Percentiles rank a stretch among this genome's conserved stretches.
Conservation (phyloP, 2,888 invertebrate species). For the Embidobia sp. region DNA sequence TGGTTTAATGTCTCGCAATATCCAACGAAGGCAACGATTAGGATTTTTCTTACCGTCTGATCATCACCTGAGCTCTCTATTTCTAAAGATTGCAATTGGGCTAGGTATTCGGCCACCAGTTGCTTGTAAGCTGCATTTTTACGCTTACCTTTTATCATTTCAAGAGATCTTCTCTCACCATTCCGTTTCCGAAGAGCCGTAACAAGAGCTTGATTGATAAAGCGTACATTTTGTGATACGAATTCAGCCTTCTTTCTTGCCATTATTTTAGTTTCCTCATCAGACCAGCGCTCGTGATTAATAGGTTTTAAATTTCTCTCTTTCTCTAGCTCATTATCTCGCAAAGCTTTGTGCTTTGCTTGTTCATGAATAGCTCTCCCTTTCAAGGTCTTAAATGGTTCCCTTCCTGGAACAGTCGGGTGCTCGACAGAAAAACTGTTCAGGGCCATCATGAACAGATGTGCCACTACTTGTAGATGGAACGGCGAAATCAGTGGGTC, state of each 20-base stretch:
- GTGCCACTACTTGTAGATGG: not conserved
- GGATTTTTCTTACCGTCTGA: conserved; percentile 1
- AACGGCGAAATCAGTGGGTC: conserved; percentile 2
- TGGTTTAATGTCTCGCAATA: conserved; percentile 5
- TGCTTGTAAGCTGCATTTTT: not conserved
- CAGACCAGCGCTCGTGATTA: not conserved
- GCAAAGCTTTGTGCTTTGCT: conserved; percentile 10
- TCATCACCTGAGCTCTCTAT: too few species aligned
- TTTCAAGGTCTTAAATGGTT: not conserved
- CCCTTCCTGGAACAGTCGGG: too few species aligned
- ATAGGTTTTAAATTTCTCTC: too few species aligned
- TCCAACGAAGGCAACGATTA: conserved; percentile 1
- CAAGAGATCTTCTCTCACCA: conserved; percentile 2
- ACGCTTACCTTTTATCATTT: conserved; percentile 36
- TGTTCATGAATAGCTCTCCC: conserved; percentile 10
- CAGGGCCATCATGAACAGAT: not conserved
- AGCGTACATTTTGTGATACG: not conserved
- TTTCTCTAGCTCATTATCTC: too few species aligned
- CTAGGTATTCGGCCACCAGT: not conserved
- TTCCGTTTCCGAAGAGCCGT: not conserved
- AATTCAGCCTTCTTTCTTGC: conserved; percentile 12
- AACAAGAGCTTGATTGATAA: not conserved
- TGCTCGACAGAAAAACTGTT: not conserved
- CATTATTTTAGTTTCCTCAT: conserved; percentile 15
- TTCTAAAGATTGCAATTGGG: too few species aligned